A percentile compares a stretch with the other conserved stretches of the same genome.
Evolutionary conservation across 2,113 vertebrate species (phyloP).

Genomic region (Labeo catla): DNA sequence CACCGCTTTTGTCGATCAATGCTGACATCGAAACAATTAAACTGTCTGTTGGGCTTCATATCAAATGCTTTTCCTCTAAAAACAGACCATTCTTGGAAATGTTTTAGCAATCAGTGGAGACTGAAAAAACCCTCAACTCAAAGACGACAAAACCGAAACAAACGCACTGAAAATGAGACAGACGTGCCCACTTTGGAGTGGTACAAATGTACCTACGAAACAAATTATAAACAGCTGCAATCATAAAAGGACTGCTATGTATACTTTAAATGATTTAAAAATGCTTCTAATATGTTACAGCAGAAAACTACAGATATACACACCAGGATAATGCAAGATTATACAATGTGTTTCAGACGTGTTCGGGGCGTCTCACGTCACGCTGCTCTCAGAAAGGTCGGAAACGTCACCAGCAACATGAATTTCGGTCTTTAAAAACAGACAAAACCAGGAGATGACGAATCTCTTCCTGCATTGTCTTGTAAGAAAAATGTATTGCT

Average conservation of each 20-base stretch:
- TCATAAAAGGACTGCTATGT: slow-evolving; percentile 76
- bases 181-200: slow-evolving; percentile 67
- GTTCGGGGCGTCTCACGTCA: background rate
- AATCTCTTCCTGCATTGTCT: slow-evolving; percentile 28
- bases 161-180: slow-evolving; percentile 39
- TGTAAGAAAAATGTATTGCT: slow-evolving; percentile 61
- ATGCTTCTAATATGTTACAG: slow-evolving; percentile 79
- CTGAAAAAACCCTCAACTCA: slow-evolving; percentile 7
- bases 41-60: background rate
- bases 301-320: slow-evolving; percentile 79
- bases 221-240: slow-evolving; percentile 75
- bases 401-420: background rate
- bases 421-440: slow-evolving; percentile 12
- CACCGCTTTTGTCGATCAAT: slow-evolving; percentile 29
- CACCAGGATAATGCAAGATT: slow-evolving; percentile 57
- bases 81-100: slow-evolving; percentile 43
- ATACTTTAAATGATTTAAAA: slow-evolving; percentile 72
- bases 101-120: slow-evolving; percentile 45
- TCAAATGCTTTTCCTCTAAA: background rate
- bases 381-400: background rate
- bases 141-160: background rate
- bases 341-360: background rate
- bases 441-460: slow-evolving; percentile 22
- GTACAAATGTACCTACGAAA: slow-evolving; percentile 69
- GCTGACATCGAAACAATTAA: background rate